Percentiles rank a stretch among this genome's conserved stretches.
Evolutionary conservation across 1,140 invertebrate genomes (phyloP).

Genomic region (Uloborus diversus): DNA sequence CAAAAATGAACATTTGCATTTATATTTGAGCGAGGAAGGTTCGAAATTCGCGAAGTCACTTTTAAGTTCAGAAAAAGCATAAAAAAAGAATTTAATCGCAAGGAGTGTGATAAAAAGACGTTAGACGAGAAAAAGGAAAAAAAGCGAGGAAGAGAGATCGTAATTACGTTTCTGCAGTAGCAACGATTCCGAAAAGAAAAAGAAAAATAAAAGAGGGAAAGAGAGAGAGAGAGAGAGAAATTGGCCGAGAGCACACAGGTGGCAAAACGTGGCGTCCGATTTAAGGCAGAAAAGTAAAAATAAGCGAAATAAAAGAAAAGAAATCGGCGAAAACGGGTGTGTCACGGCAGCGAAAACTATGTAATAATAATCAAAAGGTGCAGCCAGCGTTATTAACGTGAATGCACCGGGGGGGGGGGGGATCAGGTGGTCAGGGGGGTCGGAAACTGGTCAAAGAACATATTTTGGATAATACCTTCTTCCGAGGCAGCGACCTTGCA

Average conservation of each 20-base stretch:
- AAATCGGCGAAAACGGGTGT: background rate
- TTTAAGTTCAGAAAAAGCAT: background rate
- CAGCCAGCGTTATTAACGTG: too few species aligned
- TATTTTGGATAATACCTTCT: too few species aligned
- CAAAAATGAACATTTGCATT: too few species aligned
- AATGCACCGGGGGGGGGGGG: too few species aligned
- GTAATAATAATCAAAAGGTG: too few species aligned
- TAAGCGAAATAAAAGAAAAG: background rate
- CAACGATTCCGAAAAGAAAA: background rate
- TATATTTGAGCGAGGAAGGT: too few species aligned
- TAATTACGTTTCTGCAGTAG: background rate
- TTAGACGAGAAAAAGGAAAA: background rate
- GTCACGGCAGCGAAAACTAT: background rate
- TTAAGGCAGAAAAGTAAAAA: background rate
- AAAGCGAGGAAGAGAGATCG: background rate
- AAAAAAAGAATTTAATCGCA: background rate
- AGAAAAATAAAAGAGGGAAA: background rate
- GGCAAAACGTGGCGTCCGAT: background rate
- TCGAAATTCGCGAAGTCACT: conserved; percentile 12
- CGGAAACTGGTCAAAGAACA: too few species aligned
- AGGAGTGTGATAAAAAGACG: background rate
- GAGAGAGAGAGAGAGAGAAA: too few species aligned
- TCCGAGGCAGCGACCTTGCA: too few species aligned
- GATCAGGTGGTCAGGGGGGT: too few species aligned
- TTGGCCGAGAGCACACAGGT: background rate